phyloP scores from a whole-genome alignment of 2,888 invertebrate species.

The Agonopterix alstromeriana region DNA sequence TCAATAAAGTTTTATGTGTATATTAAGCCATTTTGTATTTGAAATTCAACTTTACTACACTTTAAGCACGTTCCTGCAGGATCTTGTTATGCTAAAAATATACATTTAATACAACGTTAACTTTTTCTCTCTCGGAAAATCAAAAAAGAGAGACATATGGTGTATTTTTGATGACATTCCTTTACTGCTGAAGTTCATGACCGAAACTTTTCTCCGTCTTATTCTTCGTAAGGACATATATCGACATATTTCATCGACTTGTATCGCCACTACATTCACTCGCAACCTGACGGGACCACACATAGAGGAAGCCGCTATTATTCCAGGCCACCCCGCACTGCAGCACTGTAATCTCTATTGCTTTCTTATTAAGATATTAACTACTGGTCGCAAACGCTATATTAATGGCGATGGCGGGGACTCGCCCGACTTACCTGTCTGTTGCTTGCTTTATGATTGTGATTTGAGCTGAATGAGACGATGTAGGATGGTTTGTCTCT shows the following conservation, averaged over 20 bases:
- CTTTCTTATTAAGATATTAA: slow-evolving; percentile 73
- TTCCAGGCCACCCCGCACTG: slow-evolving; percentile 42
- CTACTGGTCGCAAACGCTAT: slow-evolving; percentile 54
- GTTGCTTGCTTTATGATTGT: slow-evolving; percentile 23
- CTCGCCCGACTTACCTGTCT: slow-evolving; percentile 7
- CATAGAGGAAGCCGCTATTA: slow-evolving; percentile 38
- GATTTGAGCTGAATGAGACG: slow-evolving; percentile 18
- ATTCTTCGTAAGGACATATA: not conserved
- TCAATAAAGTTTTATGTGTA: no score
- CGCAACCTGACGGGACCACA: slow-evolving; percentile 49
- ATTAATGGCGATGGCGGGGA: slow-evolving; percentile 36
- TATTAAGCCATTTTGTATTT: no score
- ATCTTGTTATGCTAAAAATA: no score
- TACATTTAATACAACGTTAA: no score
- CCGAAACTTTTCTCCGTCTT: not conserved
- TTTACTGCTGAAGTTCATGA: not conserved
- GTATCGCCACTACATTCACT: slow-evolving; percentile 2
- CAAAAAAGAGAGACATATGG: no score
- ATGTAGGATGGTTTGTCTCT: slow-evolving; percentile 4
- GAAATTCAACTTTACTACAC: no score
- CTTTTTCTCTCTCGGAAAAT: no score
- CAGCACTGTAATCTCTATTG: slow-evolving; percentile 56
- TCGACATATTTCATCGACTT: slow-evolving; percentile 30
- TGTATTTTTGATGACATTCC: no score
- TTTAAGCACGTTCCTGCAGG: no score